phyloP scores from a whole-genome alignment of 1,140 invertebrate genomes.

The Limonius californicus region DNA sequence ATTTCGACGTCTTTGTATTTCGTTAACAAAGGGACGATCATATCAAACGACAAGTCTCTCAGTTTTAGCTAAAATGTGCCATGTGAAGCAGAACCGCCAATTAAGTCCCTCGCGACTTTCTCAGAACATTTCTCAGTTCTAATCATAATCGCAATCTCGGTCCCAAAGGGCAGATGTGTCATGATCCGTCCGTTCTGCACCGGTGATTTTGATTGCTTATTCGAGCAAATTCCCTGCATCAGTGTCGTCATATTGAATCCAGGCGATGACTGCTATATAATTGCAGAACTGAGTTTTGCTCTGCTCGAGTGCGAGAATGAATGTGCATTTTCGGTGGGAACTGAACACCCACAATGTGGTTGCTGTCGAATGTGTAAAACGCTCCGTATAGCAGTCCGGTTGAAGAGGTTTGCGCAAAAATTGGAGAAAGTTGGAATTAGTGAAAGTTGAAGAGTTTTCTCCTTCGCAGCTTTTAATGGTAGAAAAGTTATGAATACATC shows the following conservation, averaged over 20 bases:
- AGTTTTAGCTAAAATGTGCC: not conserved
- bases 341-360: not conserved
- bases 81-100: not conserved
- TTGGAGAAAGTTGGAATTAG: too few species aligned
- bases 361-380: too few species aligned
- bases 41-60: not conserved
- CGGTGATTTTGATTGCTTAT: slow-evolving; percentile 10
- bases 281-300: not conserved
- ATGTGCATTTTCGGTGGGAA: slow-evolving; percentile 3
- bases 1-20: too few species aligned
- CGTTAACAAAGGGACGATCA: too few species aligned
- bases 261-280: slow-evolving; percentile 2
- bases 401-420: too few species aligned
- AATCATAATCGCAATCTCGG: slow-evolving; percentile 10
- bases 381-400: too few species aligned
- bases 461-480: too few species aligned
- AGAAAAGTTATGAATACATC: too few species aligned
- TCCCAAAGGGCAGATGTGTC: slow-evolving; percentile 12
- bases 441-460: too few species aligned
- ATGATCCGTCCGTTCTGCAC: slow-evolving; percentile 10
- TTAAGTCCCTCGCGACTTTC: slow-evolving; percentile 1
- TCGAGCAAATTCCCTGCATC: slow-evolving; percentile 9
- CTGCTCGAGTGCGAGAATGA: not conserved
- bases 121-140: slow-evolving; percentile 2
- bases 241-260: slow-evolving; percentile 13